Evolutionary conservation across 92 coral and sea anemone species (phyloP), one percentile per base, ranked within the genome.

Genomic region (Heliopora coerulea): DNA sequence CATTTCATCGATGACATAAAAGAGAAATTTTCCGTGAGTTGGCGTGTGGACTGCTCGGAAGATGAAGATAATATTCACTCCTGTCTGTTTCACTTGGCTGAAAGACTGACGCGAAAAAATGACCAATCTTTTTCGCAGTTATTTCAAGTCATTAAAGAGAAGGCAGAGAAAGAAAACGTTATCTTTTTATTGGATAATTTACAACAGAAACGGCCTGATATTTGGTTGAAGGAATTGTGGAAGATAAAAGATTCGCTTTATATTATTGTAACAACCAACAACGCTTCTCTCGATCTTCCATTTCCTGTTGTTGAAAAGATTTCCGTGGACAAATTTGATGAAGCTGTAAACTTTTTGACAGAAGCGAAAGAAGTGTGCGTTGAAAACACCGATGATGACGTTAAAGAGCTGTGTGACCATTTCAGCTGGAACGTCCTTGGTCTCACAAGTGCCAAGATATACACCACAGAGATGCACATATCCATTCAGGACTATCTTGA

Each of bases 351-450:
- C 48, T 67, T 67, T 49, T 56, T 67, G 28, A 28, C 23, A 28
- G 59, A 46, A 26, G 28, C 24, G 3, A 17, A 23, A 35, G 40
- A 46, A 14, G 11, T 37, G 12, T 24, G 29, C 30, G 18, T 0
- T 12, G 27, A 67, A 17, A 67, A 67, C 49, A 67, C 40, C 34
- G 37, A 48, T n/a, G 74, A 67, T 44, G 74, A 67, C 33, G 31
- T 67, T 17, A 26, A 8, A 15, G 40, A 67, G 39, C 59, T 67
- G 32, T 67, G 74, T 49, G 20, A 44, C 26, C 40, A 67, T 67
- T 67, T 67, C 21, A 56, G 59, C 20, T 67, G 59, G 74, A 67
- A 67, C 48, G 54, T 48, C 41, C 41, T 67, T 32, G 74, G 74
- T 44, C 74, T 67, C 3, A 67, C 59, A 9, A 33, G 25, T 23